Conservation (phyloP, 2,797 vertebrate genomes). For the Todus mexicanus region DNA sequence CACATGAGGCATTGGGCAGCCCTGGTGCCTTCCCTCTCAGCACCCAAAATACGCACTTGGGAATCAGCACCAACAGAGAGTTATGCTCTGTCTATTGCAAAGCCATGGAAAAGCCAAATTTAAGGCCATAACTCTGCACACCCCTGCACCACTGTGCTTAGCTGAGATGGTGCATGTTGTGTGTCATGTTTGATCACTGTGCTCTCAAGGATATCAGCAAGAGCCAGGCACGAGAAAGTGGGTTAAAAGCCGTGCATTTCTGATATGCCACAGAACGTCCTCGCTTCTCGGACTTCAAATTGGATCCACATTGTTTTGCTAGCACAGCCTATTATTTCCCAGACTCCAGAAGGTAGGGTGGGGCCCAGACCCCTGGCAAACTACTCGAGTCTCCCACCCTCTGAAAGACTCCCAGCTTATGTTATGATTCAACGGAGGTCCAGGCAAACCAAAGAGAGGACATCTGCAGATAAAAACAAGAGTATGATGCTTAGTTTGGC, state of each 20-base stretch:
- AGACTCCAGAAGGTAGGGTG: neutral
- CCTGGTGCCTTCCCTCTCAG: neutral
- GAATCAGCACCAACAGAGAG: neutral
- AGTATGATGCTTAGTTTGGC: slow-evolving; percentile 8
- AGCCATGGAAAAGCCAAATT: neutral
- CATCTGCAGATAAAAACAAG: neutral
- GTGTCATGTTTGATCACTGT: neutral
- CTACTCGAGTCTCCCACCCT: neutral
- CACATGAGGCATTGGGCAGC: accelerated
- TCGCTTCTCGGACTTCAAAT: neutral
- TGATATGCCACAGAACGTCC: neutral
- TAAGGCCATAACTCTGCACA: neutral
- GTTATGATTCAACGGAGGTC: neutral
- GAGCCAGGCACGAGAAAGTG: neutral
- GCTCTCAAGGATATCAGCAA: neutral
- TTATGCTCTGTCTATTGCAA: neutral
- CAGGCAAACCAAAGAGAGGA: neutral
- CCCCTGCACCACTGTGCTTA: accelerated
- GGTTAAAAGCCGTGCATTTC: neutral
- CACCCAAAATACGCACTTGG: accelerated
- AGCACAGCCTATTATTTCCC: neutral
- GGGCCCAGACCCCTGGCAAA: neutral
- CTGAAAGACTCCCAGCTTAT: neutral
- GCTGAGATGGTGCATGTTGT: neutral
- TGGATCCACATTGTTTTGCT: neutral